Conservation (phyloP, 1,140 invertebrate genomes). For the Helicoverpa armigera region DNA sequence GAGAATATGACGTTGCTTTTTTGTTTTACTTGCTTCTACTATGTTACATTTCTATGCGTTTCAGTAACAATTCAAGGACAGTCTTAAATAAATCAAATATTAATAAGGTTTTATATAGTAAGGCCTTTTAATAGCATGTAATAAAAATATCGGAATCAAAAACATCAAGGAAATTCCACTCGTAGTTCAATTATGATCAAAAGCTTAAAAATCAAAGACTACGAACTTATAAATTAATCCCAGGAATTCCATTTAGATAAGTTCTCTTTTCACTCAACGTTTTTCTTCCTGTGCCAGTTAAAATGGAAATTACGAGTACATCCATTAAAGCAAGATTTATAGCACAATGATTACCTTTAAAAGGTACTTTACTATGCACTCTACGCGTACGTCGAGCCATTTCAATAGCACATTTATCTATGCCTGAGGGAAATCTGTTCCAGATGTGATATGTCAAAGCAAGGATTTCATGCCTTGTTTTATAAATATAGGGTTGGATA, state of each 20-base stretch:
- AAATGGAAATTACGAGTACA: constrained; percentile 44
- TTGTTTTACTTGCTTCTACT: too few species aligned
- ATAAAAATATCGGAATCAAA: too few species aligned
- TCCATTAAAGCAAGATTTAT: constrained; percentile 38
- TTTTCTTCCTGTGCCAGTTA: constrained; percentile 23
- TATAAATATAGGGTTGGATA: not conserved
- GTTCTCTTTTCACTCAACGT: constrained; percentile 21
- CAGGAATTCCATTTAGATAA: constrained; percentile 1
- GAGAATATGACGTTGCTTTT: too few species aligned
- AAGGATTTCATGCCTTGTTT: constrained; percentile 30
- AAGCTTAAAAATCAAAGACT: not conserved
- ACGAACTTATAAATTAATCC: constrained; percentile 11
- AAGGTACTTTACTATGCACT: constrained; percentile 37
- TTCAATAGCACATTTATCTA: constrained; percentile 38
- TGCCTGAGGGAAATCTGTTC: constrained; percentile 33
- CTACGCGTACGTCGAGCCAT: constrained; percentile 34
- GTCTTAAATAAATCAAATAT: too few species aligned
- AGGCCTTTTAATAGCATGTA: too few species aligned
- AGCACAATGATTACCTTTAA: constrained; percentile 45
- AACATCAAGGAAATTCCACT: too few species aligned
- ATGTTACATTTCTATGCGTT: too few species aligned
- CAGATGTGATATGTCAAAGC: constrained; percentile 26
- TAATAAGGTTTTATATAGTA: too few species aligned
- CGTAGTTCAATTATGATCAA: not conserved
- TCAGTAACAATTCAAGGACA: too few species aligned